Evolutionary conservation across 1,140 invertebrate species (phyloP).

Genomic region (Bombus picipes): DNA sequence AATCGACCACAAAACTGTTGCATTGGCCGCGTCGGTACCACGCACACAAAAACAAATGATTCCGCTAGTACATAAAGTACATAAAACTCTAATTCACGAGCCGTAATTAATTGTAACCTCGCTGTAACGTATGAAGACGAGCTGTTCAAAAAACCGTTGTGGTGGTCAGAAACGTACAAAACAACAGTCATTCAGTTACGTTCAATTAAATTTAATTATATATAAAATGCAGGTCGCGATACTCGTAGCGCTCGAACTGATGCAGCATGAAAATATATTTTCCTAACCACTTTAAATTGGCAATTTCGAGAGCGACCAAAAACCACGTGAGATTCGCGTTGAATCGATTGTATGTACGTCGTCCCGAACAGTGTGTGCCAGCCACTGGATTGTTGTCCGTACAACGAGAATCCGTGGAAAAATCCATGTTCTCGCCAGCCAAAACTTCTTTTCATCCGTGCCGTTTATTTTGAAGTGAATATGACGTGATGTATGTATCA

Average conservation of each 20-base stretch:
- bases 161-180: not conserved
- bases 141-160: not conserved
- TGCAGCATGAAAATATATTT: slow-evolving; percentile 6
- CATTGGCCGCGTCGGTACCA: not conserved
- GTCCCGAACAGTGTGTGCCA: not conserved
- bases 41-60: not conserved
- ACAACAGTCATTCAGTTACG: slow-evolving; percentile 28
- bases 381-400: slow-evolving; percentile 42
- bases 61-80: not conserved
- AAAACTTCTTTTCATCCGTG: slow-evolving; percentile 38
- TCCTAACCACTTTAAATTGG: slow-evolving; percentile 27
- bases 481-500: not conserved
- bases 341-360: slow-evolving; percentile 31
- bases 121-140: not conserved
- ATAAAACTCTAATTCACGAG: slow-evolving; percentile 32
- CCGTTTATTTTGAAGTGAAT: slow-evolving; percentile 37
- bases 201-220: slow-evolving; percentile 56
- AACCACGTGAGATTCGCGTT: slow-evolving; percentile 19
- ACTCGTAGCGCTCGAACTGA: slow-evolving; percentile 1
- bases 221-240: slow-evolving; percentile 10
- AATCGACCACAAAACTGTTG: not conserved
- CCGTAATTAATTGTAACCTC: slow-evolving; percentile 48
- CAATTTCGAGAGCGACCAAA: slow-evolving; percentile 37
- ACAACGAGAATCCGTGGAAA: not conserved
- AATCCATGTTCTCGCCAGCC: slow-evolving; percentile 8